Percentiles rank a stretch among this genome's conserved stretches.
These are phyloP conservation scores for Chloromyia formosa DNA, from an alignment of 2,888 invertebrate species.

Conservation along the genomic window DNA sequence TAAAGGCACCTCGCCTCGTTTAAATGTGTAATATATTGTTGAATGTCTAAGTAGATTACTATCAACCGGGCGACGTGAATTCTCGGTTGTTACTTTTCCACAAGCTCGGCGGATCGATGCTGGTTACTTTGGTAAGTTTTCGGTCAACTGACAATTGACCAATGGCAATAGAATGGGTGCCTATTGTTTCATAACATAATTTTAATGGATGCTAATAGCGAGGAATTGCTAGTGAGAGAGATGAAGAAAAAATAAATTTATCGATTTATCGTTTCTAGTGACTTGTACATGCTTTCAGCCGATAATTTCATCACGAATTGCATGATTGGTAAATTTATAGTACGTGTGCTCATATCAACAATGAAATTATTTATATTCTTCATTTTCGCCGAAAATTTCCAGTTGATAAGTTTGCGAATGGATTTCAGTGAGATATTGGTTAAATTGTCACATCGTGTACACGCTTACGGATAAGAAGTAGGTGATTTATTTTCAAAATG, in stretches of 20 bases:
- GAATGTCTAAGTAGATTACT: constrained; percentile 31
- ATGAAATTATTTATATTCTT: neutral
- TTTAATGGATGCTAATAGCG: constrained; percentile 37
- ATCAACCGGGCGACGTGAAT: constrained; percentile 17
- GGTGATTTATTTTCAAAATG: neutral
- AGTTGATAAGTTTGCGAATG: constrained; percentile 1
- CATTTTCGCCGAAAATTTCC: neutral
- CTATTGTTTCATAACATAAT: constrained; percentile 30
- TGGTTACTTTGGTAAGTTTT: neutral
- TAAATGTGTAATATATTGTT: constrained; percentile 28
- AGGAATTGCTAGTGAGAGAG: neutral
- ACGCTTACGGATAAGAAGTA: neutral
- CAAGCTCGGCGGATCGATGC: neutral
- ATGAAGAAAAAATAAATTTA: constrained; percentile 13
- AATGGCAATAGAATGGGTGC: constrained; percentile 9
- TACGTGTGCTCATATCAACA: neutral
- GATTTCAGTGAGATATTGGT: constrained; percentile 1
- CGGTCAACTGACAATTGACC: neutral
- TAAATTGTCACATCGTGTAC: constrained; percentile 1
- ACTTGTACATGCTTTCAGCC: constrained; percentile 34
- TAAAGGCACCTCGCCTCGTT: constrained; percentile 30
- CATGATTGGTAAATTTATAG: constrained; percentile 26
- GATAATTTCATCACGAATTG: constrained; percentile 39
- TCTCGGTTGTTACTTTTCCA: constrained; percentile 15
- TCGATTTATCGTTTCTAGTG: constrained; percentile 34